Conservation (phyloP, 2,113 vertebrate genomes). For the Phyllopteryx taeniolatus region DNA sequence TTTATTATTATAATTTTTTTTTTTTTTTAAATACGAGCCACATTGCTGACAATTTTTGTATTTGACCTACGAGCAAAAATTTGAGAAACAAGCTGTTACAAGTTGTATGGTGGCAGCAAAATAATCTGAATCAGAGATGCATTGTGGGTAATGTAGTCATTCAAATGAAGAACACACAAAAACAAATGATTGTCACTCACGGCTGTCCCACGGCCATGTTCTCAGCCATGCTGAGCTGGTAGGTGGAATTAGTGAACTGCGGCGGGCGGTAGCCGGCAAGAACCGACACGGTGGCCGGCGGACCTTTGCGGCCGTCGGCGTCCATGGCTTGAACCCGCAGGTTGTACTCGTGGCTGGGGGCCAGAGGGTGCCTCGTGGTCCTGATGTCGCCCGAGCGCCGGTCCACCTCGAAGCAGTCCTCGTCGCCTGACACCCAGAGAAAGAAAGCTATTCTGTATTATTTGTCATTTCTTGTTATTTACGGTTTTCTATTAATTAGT, state of each 20-base stretch:
- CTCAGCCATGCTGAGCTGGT: slow-evolving; percentile 79
- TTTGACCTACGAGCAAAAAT: too few relatives aligned
- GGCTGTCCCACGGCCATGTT: slow-evolving; percentile 71
- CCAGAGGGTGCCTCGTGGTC: slow-evolving; percentile 78
- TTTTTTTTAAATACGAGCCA: too few relatives aligned
- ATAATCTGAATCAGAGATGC: too few relatives aligned
- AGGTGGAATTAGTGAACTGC: slow-evolving; percentile 83
- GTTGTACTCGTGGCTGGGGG: slow-evolving; percentile 78
- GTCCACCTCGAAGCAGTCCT: slow-evolving; percentile 81
- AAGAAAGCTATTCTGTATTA: background rate
- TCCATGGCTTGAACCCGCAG: slow-evolving; percentile 79
- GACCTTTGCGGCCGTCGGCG: slow-evolving; percentile 66
- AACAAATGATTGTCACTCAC: slow-evolving; percentile 71
- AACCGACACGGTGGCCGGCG: slow-evolving; percentile 72
- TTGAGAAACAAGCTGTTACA: too few relatives aligned
- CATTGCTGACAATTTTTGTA: too few relatives aligned
- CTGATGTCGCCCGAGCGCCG: slow-evolving; percentile 74
- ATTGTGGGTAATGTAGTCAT: too few relatives aligned
- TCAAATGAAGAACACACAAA: background rate
- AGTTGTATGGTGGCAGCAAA: too few relatives aligned
- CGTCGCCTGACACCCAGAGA: slow-evolving; percentile 69
- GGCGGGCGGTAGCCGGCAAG: slow-evolving; percentile 80
- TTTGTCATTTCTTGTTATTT: background rate
- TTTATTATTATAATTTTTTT: too few relatives aligned
- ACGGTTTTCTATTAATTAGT: too few relatives aligned